Evolutionary conservation across 2,797 vertebrate genomes (phyloP).

Genomic region (Propithecus perrieri): DNA sequence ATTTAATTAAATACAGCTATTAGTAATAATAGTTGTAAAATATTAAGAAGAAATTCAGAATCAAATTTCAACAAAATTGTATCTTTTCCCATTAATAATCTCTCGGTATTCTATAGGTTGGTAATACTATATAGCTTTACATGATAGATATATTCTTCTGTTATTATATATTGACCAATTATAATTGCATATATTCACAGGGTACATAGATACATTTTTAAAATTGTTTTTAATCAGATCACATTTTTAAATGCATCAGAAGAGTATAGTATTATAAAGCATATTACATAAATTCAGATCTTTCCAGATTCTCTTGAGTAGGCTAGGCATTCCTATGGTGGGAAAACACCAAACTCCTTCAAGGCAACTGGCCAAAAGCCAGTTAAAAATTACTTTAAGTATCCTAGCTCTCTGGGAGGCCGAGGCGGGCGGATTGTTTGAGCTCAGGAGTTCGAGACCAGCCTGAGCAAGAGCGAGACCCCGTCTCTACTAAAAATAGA

Average conservation of each 20-base stretch:
- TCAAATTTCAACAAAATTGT: conserved; percentile 21
- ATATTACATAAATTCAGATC: not conserved
- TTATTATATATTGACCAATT: not conserved
- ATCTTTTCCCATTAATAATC: not conserved
- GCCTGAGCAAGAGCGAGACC: too few relatives aligned
- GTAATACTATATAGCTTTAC: not conserved
- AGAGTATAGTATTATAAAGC: not conserved
- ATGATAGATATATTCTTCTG: not conserved
- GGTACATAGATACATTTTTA: not conserved
- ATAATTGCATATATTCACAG: not conserved
- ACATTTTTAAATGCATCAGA: conserved; percentile 10
- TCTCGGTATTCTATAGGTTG: not conserved
- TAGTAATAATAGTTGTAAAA: not conserved
- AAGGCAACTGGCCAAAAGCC: not conserved
- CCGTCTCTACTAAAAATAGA: too few relatives aligned
- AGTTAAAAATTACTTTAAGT: not conserved
- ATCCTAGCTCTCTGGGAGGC: too few relatives aligned
- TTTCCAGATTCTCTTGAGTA: not conserved
- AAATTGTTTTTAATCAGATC: not conserved
- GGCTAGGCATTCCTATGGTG: not conserved
- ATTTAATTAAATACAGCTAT: conserved; percentile 8
- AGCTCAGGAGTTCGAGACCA: too few relatives aligned
- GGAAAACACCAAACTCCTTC: not conserved
- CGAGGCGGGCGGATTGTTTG: too few relatives aligned
- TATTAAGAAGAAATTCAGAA: not conserved